These are phyloP conservation scores for Rhizomys pruinosus DNA, from an alignment of 2,113 vertebrate species.

Conservation along the genomic window DNA sequence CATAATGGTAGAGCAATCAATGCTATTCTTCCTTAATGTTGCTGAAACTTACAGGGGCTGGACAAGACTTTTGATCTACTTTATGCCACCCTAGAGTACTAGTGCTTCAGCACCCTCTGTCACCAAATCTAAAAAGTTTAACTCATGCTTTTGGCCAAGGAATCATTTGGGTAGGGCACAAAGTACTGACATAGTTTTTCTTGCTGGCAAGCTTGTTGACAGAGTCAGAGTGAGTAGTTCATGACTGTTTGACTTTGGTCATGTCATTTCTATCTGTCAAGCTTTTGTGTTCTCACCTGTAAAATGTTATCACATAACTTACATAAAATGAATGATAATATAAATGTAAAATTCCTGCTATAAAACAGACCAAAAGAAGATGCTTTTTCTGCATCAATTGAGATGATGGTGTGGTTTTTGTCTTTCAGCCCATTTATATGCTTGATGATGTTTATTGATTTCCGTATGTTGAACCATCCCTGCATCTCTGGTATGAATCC, in stretches of 20 bases:
- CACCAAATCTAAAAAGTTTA: neutral
- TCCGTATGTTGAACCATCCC: too few species aligned
- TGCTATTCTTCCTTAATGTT: neutral
- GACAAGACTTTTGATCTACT: neutral
- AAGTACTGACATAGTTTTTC: neutral
- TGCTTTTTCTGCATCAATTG: too few species aligned
- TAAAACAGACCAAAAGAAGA: neutral
- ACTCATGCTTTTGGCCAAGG: neutral
- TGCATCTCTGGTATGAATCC: too few species aligned
- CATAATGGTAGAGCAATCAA: neutral
- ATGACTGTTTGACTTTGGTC: neutral
- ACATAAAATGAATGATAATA: neutral
- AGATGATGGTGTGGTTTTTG: too few species aligned
- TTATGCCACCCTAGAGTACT: neutral
- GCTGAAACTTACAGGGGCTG: neutral
- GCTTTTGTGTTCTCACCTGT: neutral
- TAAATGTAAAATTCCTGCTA: neutral
- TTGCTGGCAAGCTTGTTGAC: neutral
- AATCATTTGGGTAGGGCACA: neutral
- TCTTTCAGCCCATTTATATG: too few species aligned
- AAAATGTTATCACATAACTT: constrained; percentile 15
- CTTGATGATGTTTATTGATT: too few species aligned
- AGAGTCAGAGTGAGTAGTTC: neutral
- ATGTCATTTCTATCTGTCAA: constrained; percentile 15
- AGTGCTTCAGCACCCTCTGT: neutral